Evolutionary conservation across 2,113 vertebrate species (phyloP).

Genomic region (Marmota flaviventris): DNA sequence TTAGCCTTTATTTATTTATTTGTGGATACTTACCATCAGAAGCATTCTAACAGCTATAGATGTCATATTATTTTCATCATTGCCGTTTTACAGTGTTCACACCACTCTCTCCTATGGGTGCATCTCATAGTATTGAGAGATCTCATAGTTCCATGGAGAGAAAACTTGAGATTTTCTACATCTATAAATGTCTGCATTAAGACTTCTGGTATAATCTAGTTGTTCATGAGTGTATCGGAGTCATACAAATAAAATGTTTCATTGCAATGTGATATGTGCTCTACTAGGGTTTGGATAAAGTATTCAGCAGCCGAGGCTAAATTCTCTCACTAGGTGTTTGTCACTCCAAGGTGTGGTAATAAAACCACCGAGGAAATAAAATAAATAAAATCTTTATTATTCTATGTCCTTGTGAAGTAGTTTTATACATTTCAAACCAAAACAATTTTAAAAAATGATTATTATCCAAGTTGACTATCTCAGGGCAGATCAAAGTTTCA

Average conservation of each 20-base stretch:
- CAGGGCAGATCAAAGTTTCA: slow-evolving; percentile 27
- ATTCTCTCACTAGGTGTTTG: not conserved
- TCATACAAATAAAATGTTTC: slow-evolving; percentile 5
- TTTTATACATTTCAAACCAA: slow-evolving; percentile 41
- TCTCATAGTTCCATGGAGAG: not conserved
- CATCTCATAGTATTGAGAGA: not conserved
- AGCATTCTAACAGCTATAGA: not conserved
- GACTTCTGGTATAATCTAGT: not conserved
- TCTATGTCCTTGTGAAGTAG: slow-evolving; percentile 4
- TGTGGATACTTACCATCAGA: not conserved
- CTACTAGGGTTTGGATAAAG: not conserved
- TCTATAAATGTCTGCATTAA: not conserved
- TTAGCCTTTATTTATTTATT: not conserved
- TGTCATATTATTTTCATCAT: not conserved
- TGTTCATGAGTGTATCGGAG: not conserved
- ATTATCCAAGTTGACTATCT: slow-evolving; percentile 26
- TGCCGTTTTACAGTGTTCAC: not conserved
- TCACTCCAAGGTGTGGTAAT: slow-evolving; percentile 17
- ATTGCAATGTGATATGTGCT: not conserved
- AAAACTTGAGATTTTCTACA: not conserved
- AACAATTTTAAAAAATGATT: not conserved
- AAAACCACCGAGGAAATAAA: slow-evolving; percentile 38
- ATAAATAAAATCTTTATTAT: not conserved
- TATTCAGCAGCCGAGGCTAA: not conserved
- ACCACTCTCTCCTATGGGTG: not conserved